Base-by-base conservation (phyloP, 2,888 invertebrate species). In the Acleris emargana region DNA sequence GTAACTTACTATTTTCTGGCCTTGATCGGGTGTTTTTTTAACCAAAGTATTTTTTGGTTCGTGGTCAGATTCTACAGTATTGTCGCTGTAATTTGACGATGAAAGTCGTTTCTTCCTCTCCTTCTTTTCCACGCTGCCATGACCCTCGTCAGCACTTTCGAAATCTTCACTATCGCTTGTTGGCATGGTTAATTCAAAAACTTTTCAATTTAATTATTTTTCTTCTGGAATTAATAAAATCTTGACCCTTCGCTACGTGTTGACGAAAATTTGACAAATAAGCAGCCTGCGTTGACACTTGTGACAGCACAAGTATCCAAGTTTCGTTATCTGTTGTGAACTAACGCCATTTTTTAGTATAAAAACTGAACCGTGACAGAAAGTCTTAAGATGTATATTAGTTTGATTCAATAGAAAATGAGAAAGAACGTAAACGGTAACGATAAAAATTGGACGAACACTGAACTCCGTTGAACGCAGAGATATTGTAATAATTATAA, bases 111-210 rank as follows among this genome's bases (percentile, higher is more conserved):
- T 86, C 61, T 86, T 88, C 64, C 86, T 81, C 58, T 84, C 88
- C 62, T 84, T 87, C 73, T 83, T 89, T 51, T 84, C 83, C 22
- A 80, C 74, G 58, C 72, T 82, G 17, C 82, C 86, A 18, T 87
- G 87, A 42, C 95, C 95, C 77, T 96, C 96, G 75, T 96, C 96
- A 5, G 96, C 96, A 87, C 96, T 96, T 84, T 96, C 95, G 80
- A 96, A 96, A 78, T 94, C 95, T 76, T 96, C 96, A 83, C 95
- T 96, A 71, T 96, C 96, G 71, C 96, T 96, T 43, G 95, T 94
- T 76, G 94, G 94, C 96, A 96, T 96, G 70, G 13, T 74, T 6
- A 53, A 55, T 11, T 17, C 13, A 17, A 6, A 18, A 13, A 59
- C n/a, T 51, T 51, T 64, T 60, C 17, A 20, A 57, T 66, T 58